Conservation (phyloP, 1,140 invertebrate species). For the Papilio helenus region DNA sequence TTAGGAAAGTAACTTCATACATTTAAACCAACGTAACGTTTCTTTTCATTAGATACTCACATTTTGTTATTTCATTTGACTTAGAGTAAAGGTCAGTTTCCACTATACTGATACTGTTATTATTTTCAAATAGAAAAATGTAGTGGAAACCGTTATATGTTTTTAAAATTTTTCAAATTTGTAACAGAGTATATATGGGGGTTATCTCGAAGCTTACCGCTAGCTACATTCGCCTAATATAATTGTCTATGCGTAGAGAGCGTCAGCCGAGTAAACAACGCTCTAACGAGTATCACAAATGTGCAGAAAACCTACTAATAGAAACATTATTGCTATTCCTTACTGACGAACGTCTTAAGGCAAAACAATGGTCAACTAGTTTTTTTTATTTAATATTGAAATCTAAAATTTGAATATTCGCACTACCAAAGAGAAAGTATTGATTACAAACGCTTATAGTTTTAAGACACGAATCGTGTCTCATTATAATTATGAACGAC, state of each 20-base stretch:
- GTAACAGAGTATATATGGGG: constrained; percentile 44
- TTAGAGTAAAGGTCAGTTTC: too few species aligned
- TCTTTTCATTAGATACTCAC: neutral
- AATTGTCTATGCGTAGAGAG: constrained; percentile 78
- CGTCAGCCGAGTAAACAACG: constrained; percentile 76
- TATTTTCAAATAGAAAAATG: too few species aligned
- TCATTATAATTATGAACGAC: constrained; percentile 57
- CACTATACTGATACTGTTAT: too few species aligned
- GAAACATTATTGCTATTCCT: constrained; percentile 79
- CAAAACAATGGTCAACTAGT: constrained; percentile 58
- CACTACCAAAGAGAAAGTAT: constrained; percentile 48
- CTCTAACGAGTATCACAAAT: constrained; percentile 76
- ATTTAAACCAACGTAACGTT: neutral
- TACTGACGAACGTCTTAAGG: constrained; percentile 71
- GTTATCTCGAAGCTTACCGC: constrained; percentile 74
- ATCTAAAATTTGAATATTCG: constrained; percentile 43
- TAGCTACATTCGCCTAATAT: constrained; percentile 76
- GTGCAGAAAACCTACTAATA: constrained; percentile 72
- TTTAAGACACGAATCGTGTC: constrained; percentile 64
- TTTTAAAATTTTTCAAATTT: neutral
- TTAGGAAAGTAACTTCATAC: too few species aligned
- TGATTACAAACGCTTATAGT: constrained; percentile 56
- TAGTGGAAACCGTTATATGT: neutral
- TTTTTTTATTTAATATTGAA: constrained; percentile 40
- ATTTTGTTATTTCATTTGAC: neutral